A percentile compares a stretch with the other conserved stretches of the same genome.
These are phyloP conservation scores for Glossophaga mutica DNA, from an alignment of 2,797 vertebrate species.

Conservation along the genomic window DNA sequence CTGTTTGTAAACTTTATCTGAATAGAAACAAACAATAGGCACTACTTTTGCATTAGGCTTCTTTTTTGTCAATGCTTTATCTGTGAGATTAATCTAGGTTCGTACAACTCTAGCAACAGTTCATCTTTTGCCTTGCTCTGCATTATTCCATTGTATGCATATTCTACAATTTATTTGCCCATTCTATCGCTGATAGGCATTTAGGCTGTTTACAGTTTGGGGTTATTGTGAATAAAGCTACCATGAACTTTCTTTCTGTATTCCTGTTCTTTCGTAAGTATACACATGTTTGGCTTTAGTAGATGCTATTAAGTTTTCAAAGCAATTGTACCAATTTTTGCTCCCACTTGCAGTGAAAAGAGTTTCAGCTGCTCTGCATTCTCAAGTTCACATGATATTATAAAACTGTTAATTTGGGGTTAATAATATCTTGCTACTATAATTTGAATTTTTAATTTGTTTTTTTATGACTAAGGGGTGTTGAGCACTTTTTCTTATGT, in stretches of 20 bases:
- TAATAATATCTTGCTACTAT: neutral
- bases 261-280: neutral
- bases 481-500: neutral
- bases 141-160: neutral
- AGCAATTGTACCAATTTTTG: neutral
- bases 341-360: neutral
- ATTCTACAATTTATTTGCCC: neutral
- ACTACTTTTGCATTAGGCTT: neutral
- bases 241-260: neutral
- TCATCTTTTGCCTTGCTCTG: neutral
- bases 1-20: neutral
- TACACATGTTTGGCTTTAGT: neutral
- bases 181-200: neutral
- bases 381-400: neutral
- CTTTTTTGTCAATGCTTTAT: neutral
- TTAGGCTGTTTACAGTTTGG: neutral
- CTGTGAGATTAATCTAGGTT: neutral
- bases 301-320: neutral
- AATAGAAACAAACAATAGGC: neutral
- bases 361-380: neutral
- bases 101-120: neutral
- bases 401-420: neutral
- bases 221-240: neutral
- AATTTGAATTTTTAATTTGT: neutral
- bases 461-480: neutral